A percentile compares a stretch with the other conserved stretches of the same genome.
phyloP scores from a whole-genome alignment of 1,140 invertebrate genomes.

The fruit fly (Drosophila melanogaster) region DNA sequence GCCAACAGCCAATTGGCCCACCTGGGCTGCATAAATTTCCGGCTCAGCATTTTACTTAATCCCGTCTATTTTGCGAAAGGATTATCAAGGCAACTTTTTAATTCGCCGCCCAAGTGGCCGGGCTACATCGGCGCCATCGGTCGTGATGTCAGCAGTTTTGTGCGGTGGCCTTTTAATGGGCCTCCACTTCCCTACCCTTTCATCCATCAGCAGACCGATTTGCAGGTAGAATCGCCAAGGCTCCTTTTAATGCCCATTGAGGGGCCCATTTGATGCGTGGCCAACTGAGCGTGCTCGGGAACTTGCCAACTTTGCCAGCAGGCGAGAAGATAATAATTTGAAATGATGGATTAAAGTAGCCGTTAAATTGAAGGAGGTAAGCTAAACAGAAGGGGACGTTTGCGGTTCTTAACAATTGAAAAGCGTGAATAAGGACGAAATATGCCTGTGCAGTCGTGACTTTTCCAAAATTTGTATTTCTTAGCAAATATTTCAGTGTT shows the following conservation, averaged over 20 bases:
- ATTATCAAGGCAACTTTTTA: slow-evolving; percentile 83
- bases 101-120: slow-evolving; percentile 55
- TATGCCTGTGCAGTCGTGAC: neutral
- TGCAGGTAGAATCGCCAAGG: slow-evolving; percentile 18
- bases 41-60: slow-evolving; percentile 78
- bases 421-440: neutral
- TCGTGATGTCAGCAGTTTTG: slow-evolving; percentile 78
- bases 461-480: too few relatives aligned
- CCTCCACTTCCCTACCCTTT: neutral
- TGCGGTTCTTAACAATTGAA: neutral
- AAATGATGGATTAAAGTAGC: slow-evolving; percentile 74
- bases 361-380: slow-evolving; percentile 56
- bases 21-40: slow-evolving; percentile 77
- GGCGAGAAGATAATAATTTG: slow-evolving; percentile 73
- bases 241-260: slow-evolving; percentile 71
- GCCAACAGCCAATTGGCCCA: slow-evolving; percentile 34
- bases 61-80: slow-evolving; percentile 81
- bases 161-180: slow-evolving; percentile 75
- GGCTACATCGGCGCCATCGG: slow-evolving; percentile 36
- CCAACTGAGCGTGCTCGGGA: slow-evolving; percentile 61
- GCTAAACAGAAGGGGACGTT: neutral
- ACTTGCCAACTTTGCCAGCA: slow-evolving; percentile 53
- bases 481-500: too few relatives aligned
- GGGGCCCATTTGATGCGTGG: slow-evolving; percentile 76
- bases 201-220: slow-evolving; percentile 1